Base-by-base conservation (phyloP, 2,888 invertebrate genomes). In the Eupithecia subumbrata region DNA sequence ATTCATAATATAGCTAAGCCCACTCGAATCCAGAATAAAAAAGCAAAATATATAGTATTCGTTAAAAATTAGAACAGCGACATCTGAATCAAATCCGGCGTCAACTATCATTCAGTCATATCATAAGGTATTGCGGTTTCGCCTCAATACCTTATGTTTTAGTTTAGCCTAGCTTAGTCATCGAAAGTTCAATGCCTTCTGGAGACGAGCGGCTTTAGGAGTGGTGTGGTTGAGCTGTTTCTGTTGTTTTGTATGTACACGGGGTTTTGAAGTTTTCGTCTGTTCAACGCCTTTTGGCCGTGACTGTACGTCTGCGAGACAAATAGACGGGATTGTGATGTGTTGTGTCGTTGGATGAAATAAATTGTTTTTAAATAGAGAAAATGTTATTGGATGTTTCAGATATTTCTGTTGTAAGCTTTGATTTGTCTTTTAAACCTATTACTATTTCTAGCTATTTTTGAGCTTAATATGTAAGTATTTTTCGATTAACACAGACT, bases 301-400 rank as follows among this genome's bases (percentile, higher is more conserved):
- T 60, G 34, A 72, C 87, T 88, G 79, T 79, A 84, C 83, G 77
- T 80, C 84, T 81, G 68, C 78, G 84, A 86, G 88, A 90, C 86
- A 89, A 90, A 90, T 91, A 88, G 87, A 88, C 81, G 85, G 71
- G 79, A 82, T 80, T 80, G 82, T 79, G 80, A 79, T 75, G 81
- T 79, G 81, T 81, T 83, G 80, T 79, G 78, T 79, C 78, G 81
- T 76, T 78, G 69, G 74, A 34, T 66, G 69, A 78, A 76, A 77
- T 81, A 78, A 80, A 82, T 80, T 79, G 77, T 71, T 78, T 79
- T 76, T 79, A 78, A 79, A 81, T 78, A 76, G 76, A 78, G 74
- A 74, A 60, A 75, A 68, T 69, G 72, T 66, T 72, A 72, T 70
- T 72, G 43, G 63, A 48, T 16, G 11, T 34, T 71, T 37, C 52